Evolutionary conservation across 92 coral and sea anemone genomes (phyloP).

Genomic region (Ricordea florida): DNA sequence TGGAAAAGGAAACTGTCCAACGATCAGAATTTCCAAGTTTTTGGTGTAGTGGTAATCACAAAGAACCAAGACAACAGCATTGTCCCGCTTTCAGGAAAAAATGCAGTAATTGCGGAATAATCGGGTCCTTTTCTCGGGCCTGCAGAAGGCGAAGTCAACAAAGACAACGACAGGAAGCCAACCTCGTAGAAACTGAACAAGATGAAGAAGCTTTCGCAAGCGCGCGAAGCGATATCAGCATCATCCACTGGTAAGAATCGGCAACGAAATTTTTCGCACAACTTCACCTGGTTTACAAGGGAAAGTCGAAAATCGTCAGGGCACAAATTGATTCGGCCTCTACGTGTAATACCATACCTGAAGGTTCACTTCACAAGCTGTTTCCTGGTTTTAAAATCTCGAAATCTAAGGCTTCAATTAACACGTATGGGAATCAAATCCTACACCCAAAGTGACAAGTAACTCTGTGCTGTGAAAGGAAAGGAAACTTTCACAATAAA

Average conservation of each 20-base stretch:
- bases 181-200: slow-evolving; percentile 10
- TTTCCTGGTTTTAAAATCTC: slow-evolving; percentile 17
- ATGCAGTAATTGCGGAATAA: slow-evolving; percentile 48
- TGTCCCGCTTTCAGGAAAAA: slow-evolving; percentile 54
- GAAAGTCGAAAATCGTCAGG: slow-evolving; percentile 26
- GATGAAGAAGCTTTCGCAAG: slow-evolving; percentile 13
- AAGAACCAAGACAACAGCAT: slow-evolving; percentile 53
- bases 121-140: slow-evolving; percentile 39
- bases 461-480: slow-evolving; percentile 29
- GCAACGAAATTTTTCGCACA: slow-evolving; percentile 37
- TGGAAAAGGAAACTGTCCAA: slow-evolving; percentile 1
- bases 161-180: slow-evolving; percentile 8
- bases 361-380: background rate
- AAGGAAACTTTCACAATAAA: slow-evolving; percentile 31
- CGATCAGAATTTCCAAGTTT: slow-evolving; percentile 23
- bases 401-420: slow-evolving; percentile 6
- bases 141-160: slow-evolving; percentile 12
- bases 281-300: slow-evolving; percentile 9
- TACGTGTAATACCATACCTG: slow-evolving; percentile 50
- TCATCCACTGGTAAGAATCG: background rate
- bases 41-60: slow-evolving; percentile 53
- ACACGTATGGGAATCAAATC: slow-evolving; percentile 23
- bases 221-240: background rate
- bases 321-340: slow-evolving; percentile 52
- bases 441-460: slow-evolving; percentile 16